These are phyloP conservation scores for Ophion ventricosus DNA, from an alignment of 2,888 invertebrate species.

Conservation along the genomic window DNA sequence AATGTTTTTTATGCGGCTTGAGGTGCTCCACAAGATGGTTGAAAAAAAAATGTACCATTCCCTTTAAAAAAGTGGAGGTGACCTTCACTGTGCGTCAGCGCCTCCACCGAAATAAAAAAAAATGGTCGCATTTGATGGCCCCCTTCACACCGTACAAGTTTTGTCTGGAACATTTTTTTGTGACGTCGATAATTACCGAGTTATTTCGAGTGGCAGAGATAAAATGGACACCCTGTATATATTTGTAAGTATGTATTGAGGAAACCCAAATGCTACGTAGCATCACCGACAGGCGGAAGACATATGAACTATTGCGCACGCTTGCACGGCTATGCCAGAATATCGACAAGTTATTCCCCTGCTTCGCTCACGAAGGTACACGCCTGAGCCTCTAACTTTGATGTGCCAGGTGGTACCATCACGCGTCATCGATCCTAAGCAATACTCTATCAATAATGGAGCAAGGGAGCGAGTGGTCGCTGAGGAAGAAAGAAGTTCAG, in stretches of 20 bases:
- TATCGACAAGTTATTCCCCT: slow-evolving; percentile 34
- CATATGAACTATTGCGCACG: slow-evolving; percentile 33
- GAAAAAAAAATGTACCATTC: no score
- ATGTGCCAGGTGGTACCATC: slow-evolving; percentile 68
- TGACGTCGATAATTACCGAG: no score
- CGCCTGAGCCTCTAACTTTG: slow-evolving; percentile 53
- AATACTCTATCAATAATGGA: slow-evolving; percentile 68
- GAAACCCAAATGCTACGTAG: not conserved
- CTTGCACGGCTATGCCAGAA: slow-evolving; percentile 43
- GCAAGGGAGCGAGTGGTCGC: slow-evolving; percentile 1
- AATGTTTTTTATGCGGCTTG: no score
- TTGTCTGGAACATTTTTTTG: no score
- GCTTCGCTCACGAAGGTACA: slow-evolving; percentile 43
- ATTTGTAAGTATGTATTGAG: not conserved
- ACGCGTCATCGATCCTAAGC: slow-evolving; percentile 67
- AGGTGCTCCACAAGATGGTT: no score
- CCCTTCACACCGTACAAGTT: no score
- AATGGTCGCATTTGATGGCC: no score
- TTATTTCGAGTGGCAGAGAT: no score
- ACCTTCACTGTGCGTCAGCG: no score
- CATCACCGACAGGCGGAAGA: slow-evolving; percentile 29
- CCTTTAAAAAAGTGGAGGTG: no score
- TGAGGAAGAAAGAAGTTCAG: not conserved
- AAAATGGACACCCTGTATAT: no score
- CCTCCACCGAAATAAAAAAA: no score